A percentile compares a stretch with the other conserved stretches of the same genome.
These are phyloP conservation scores for Vanacampus margaritifer DNA, from an alignment of 2,113 vertebrate species.

Conservation along the genomic window DNA sequence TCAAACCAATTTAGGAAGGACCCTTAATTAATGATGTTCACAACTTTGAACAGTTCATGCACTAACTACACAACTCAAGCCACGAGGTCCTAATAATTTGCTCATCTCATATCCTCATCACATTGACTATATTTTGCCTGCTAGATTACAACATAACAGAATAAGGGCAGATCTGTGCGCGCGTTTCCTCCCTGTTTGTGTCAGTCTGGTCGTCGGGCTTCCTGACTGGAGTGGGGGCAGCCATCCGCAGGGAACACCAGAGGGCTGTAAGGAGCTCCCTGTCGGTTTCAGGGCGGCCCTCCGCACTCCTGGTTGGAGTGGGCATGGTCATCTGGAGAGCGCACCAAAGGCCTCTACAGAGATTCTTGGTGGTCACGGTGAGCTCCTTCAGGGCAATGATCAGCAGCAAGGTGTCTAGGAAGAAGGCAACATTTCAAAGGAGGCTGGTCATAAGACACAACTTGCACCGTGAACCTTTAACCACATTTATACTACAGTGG, in stretches of 20 bases:
- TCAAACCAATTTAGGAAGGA: slow-evolving; percentile 36
- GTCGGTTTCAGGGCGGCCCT: background rate
- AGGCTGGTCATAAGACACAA: too few relatives aligned
- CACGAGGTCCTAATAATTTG: background rate
- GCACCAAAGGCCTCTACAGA: slow-evolving; percentile 69
- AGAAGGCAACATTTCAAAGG: background rate
- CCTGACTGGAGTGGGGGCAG: slow-evolving; percentile 39
- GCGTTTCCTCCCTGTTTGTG: background rate
- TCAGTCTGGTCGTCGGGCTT: slow-evolving; percentile 22
- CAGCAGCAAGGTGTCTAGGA: slow-evolving; percentile 60
- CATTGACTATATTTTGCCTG: background rate
- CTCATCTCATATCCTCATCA: slow-evolving; percentile 41
- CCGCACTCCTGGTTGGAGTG: slow-evolving; percentile 16
- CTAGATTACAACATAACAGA: slow-evolving; percentile 31
- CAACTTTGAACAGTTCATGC: slow-evolving; percentile 33
- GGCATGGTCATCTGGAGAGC: slow-evolving; percentile 69
- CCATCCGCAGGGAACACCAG: slow-evolving; percentile 71
- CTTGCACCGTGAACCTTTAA: too few relatives aligned
- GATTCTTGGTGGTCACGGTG: slow-evolving; percentile 57
- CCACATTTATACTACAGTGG: too few relatives aligned
- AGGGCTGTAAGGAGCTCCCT: slow-evolving; percentile 58
- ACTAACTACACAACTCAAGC: slow-evolving; percentile 13
- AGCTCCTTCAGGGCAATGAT: slow-evolving; percentile 66
- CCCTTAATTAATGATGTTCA: slow-evolving; percentile 51
- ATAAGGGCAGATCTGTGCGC: slow-evolving; percentile 15